A percentile compares a stretch with the other conserved stretches of the same genome.
phyloP scores from a whole-genome alignment of 2,888 invertebrate genomes.

The Alentia gelatinosa region DNA sequence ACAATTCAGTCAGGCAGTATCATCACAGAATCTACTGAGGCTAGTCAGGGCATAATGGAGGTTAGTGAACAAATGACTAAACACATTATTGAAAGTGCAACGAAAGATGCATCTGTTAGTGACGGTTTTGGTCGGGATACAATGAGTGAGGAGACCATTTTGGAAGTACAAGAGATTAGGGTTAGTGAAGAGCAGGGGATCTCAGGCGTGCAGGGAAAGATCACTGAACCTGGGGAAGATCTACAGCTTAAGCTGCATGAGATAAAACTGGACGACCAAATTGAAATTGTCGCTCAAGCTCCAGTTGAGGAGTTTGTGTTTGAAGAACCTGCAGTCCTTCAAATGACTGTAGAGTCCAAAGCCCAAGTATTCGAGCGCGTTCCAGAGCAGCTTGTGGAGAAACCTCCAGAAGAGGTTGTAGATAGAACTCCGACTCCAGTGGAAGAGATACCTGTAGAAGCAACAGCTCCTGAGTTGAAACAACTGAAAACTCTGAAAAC shows the following conservation, averaged over 20 bases:
- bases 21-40: not conserved
- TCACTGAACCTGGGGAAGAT: not conserved
- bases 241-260: not conserved
- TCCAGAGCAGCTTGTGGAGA: not conserved
- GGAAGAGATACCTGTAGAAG: constrained; percentile 61
- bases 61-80: not conserved
- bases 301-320: not conserved
- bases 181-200: too few species aligned
- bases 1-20: not conserved
- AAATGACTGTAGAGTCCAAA: not conserved
- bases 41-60: not conserved
- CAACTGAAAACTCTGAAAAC: not conserved
- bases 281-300: not conserved
- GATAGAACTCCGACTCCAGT: constrained; percentile 60
- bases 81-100: not conserved
- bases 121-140: not conserved
- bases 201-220: not conserved
- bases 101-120: not conserved
- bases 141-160: not conserved
- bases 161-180: too few species aligned
- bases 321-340: not conserved
- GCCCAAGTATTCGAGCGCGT: not conserved
- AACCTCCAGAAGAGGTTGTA: not conserved
- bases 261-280: not conserved
- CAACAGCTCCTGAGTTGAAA: constrained; percentile 61